A percentile compares a stretch with the other conserved stretches of the same genome.
Evolutionary conservation across 1,140 invertebrate genomes (phyloP).

Genomic region (Magallana ariakensis): DNA sequence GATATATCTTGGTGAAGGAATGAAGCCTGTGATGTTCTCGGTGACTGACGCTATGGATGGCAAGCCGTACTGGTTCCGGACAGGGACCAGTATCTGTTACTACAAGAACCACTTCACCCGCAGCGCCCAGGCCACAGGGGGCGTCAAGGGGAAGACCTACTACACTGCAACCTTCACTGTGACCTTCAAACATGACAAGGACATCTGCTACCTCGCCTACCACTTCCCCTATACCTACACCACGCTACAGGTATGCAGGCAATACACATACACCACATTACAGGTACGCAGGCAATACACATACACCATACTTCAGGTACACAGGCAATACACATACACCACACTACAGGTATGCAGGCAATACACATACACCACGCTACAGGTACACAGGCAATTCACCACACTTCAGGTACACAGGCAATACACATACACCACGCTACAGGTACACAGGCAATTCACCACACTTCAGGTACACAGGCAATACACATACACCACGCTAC

Average conservation of each 20-base stretch:
- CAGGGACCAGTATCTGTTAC: constrained; percentile 90
- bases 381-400: no score
- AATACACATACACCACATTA: background rate
- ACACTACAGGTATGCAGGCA: no score
- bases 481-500: no score
- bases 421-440: no score
- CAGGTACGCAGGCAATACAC: background rate
- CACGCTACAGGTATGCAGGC: constrained; percentile 81
- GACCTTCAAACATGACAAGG: constrained; percentile 92
- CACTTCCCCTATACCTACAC: constrained; percentile 98
- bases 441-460: no score
- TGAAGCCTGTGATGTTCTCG: constrained; percentile 95
- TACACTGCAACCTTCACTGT: constrained; percentile 96
- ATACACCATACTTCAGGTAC: no score
- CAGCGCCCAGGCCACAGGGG: constrained; percentile 78
- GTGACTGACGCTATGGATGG: constrained; percentile 86
- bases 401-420: no score
- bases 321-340: no score
- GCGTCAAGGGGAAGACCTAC: constrained; percentile 82
- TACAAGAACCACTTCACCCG: constrained; percentile 82
- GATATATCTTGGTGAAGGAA: constrained; percentile 81
- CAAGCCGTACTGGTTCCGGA: constrained; percentile 86
- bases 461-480: no score
- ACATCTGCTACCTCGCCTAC: constrained; percentile 96
- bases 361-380: no score